Evolutionary conservation across 2,113 vertebrate species (phyloP).

Genomic region (Daphoenositta chrysoptera): DNA sequence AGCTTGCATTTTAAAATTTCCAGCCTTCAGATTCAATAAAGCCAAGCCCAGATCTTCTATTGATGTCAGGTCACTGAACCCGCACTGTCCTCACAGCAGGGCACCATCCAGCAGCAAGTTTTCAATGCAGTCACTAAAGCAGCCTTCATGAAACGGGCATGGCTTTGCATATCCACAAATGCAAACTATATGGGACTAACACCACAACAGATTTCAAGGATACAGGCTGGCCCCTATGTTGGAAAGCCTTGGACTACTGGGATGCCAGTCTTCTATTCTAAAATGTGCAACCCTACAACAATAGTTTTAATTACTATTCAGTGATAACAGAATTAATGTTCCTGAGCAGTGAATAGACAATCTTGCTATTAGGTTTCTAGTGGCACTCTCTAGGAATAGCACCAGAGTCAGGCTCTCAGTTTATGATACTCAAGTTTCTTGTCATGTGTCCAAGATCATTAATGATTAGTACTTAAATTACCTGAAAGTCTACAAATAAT

Average conservation of each 20-base stretch:
- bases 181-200: background rate
- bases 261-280: background rate
- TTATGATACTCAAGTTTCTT: background rate
- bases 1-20: constrained; percentile 48
- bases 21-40: constrained; percentile 29
- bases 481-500: background rate
- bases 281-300: background rate
- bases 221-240: background rate
- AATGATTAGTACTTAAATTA: background rate
- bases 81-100: background rate
- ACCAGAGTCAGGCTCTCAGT: background rate
- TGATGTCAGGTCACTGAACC: background rate
- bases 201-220: background rate
- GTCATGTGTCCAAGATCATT: background rate
- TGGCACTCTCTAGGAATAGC: background rate
- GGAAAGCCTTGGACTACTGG: background rate
- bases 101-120: background rate
- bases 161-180: background rate
- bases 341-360: background rate
- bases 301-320: background rate
- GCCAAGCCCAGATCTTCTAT: background rate
- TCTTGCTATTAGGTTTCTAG: background rate
- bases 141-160: fast-evolving
- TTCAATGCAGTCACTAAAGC: background rate
- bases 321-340: background rate